Percentiles rank a stretch among this genome's conserved stretches.
Conservation (phyloP, 2,113 vertebrate species). For the Pangasianodon hypophthalmus region DNA sequence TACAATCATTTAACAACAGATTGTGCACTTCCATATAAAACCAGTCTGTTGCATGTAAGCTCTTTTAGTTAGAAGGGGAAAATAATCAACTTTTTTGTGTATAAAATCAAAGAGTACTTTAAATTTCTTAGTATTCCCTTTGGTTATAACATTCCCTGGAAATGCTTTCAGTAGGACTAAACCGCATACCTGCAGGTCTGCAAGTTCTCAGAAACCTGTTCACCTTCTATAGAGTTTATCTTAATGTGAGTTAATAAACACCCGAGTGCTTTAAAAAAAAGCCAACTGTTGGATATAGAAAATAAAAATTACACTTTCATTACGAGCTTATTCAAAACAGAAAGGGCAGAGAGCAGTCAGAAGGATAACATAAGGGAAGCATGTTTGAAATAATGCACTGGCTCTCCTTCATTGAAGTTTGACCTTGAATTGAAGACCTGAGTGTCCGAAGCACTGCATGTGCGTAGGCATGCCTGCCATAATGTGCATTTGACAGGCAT, state of each 20-base stretch:
- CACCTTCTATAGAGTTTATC: constrained; percentile 26
- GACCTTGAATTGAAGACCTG: constrained; percentile 44
- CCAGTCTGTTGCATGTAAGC: neutral
- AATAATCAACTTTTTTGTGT: neutral
- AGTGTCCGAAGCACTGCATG: neutral
- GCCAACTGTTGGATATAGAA: neutral
- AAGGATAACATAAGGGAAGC: neutral
- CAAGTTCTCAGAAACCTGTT: constrained; percentile 26
- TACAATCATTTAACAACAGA: neutral
- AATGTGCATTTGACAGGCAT: constrained; percentile 6
- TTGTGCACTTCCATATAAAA: neutral
- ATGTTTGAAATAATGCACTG: neutral
- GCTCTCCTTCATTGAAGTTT: constrained; percentile 9
- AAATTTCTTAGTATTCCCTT: constrained; percentile 27
- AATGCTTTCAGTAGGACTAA: constrained; percentile 22
- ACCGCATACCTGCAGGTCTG: constrained; percentile 15
- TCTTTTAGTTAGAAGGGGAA: neutral
- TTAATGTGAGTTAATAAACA: constrained; percentile 42
- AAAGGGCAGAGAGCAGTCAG: neutral
- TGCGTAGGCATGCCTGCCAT: neutral
- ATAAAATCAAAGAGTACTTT: constrained; percentile 10
- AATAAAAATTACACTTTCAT: neutral
- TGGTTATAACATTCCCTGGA: constrained; percentile 38
- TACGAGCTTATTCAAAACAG: neutral
- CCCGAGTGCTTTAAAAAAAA: constrained; percentile 12